Base-by-base conservation (phyloP, 2,797 vertebrate species). In the Podarcis lilfordi region DNA sequence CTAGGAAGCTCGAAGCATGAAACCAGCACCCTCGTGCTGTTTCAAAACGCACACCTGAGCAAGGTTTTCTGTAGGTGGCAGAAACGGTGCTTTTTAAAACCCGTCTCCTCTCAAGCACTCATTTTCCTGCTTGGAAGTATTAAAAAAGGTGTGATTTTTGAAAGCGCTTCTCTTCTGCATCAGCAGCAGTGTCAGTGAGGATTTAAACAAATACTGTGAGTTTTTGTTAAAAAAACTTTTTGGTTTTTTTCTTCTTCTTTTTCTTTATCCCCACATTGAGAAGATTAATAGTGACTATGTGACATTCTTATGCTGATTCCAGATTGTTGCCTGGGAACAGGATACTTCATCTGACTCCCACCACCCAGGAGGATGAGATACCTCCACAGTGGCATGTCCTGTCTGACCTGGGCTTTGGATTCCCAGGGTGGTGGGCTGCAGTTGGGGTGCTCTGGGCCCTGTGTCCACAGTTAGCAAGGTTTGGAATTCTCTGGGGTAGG, bases 131-230 rank as follows among this genome's bases (percentile, higher is more conserved):
- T 55, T 43, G 74, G 40, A 72, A 13, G 27, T 78, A 17, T 80
- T 66, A 13, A 50, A 43, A 40, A 55, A 72, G 27, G 66, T 43
- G 45, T 71, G 75, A 69, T 75, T 59, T 75, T 40, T n/a, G 55
- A 82, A 64, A 69, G 15, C 50, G 17, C 7, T 84, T 77, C 32
- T 61, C 45, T 84, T 84, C 4, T 6, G 23, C 5, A 29, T 17
- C 69, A 8, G 6, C 25, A 2, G 50, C 23, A 1, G 25, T 10
- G 86, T 3, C 55, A 90, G 64, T 0, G 35, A 4, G 81, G 91
- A 89, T 88, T 69, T 91, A 92, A 90, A 87, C 81, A 78, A 77
- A 55, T 86, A 87, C 88, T 80, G 69, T 0, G 35, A 50, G 50
- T 55, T 55, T 55, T 55, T 55, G 13, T 55, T 15, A 15, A 50